Evolutionary conservation across 2,113 vertebrate species (phyloP).

Genomic region (Peromyscus polionotus): DNA sequence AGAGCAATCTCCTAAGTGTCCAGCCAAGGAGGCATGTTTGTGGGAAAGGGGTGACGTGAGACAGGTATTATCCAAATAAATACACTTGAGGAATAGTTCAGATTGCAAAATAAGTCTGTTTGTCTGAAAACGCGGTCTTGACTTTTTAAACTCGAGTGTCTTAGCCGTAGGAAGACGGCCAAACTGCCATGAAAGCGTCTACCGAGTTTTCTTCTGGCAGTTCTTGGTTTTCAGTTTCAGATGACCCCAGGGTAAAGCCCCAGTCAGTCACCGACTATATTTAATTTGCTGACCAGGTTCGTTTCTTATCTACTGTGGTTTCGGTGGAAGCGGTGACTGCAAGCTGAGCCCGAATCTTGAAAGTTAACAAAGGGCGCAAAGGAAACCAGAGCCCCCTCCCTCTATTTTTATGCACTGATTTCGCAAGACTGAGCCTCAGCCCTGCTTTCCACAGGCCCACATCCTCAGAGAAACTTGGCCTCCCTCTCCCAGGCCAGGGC

Average conservation of each 20-base stretch:
- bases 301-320: background rate
- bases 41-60: background rate
- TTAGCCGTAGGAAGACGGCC: background rate
- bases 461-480: background rate
- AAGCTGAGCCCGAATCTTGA: background rate
- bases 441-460: background rate
- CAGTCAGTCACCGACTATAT: background rate
- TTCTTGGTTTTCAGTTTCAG: conserved; percentile 13
- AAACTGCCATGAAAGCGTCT: background rate
- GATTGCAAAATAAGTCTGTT: background rate
- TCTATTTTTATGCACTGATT: too few relatives aligned
- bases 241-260: background rate
- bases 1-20: background rate
- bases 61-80: background rate
- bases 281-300: background rate
- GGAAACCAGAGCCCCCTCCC: background rate
- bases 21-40: background rate
- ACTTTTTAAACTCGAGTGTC: background rate
- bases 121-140: background rate
- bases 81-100: background rate
- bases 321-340: background rate
- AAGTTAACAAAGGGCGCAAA: background rate
- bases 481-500: rapidly evolving
- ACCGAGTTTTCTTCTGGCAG: background rate
- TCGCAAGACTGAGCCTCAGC: background rate